A percentile compares a stretch with the other conserved stretches of the same genome.
Conservation (phyloP, 2,113 vertebrate species). For the Onychostruthus taczanowskii region DNA sequence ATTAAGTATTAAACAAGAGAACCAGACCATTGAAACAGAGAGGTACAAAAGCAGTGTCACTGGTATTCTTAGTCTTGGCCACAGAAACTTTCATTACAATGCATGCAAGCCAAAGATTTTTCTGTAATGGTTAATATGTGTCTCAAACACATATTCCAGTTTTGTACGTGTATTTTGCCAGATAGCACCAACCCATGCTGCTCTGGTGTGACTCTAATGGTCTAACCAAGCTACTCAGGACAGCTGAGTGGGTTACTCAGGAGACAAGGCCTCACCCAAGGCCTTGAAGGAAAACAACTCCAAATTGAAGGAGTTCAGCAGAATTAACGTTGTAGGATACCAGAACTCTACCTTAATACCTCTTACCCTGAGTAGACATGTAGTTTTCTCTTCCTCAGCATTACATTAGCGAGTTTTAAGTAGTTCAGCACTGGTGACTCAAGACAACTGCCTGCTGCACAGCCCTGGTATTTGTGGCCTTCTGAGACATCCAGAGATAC, state of each 20-base stretch:
- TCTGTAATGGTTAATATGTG: neutral
- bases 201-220: neutral
- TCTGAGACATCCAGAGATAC: neutral
- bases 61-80: neutral
- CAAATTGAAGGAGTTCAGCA: neutral
- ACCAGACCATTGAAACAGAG: neutral
- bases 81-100: neutral
- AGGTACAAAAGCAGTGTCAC: neutral
- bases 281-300: neutral
- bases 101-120: neutral
- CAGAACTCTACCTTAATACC: neutral
- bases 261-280: neutral
- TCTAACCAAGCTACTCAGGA: neutral
- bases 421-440: neutral
- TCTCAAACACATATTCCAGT: neutral
- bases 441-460: neutral
- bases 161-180: neutral
- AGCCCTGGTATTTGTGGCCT: fast-evolving
- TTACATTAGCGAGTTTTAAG: neutral
- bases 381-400: neutral
- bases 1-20: neutral
- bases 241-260: neutral
- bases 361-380: neutral
- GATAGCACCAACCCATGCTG: neutral
- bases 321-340: neutral